Evolutionary conservation across 1,140 invertebrate genomes (phyloP).

Genomic region (Eupristina koningsbergeri): DNA sequence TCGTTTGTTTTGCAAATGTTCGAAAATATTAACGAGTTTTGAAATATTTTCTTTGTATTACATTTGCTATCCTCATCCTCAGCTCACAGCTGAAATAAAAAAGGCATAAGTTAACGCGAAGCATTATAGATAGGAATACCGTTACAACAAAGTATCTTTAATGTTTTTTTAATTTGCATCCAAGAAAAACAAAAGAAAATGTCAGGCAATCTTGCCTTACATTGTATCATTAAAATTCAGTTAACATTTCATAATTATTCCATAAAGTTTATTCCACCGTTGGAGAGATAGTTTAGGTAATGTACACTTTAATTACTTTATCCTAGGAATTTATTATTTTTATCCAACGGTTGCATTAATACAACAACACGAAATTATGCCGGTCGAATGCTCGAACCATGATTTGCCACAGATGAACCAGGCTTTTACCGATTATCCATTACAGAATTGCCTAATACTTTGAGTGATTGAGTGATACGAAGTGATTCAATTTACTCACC

Average conservation of each 20-base stretch:
- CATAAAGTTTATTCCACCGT: neutral
- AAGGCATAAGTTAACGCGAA: neutral
- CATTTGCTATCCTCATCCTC: neutral
- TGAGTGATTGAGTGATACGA: no score
- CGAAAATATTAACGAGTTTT: conserved; percentile 14
- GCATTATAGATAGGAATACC: neutral
- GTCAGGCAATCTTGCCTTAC: neutral
- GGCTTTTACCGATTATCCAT: no score
- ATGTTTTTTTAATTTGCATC: neutral
- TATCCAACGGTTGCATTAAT: neutral
- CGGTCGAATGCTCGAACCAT: no score
- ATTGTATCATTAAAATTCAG: conserved; percentile 5
- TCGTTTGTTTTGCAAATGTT: conserved; percentile 20
- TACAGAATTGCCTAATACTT: no score
- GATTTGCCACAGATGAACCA: no score
- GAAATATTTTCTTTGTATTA: neutral
- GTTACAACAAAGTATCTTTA: neutral
- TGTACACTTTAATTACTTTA: neutral
- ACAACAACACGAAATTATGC: no score
- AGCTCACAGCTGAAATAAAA: neutral
- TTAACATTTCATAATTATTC: neutral
- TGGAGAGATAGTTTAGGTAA: neutral
- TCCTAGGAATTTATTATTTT: neutral
- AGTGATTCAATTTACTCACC: neutral
- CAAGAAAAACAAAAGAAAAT: neutral